Evolutionary conservation across 2,888 invertebrate species (phyloP).

Genomic region (Magallana nippona): DNA sequence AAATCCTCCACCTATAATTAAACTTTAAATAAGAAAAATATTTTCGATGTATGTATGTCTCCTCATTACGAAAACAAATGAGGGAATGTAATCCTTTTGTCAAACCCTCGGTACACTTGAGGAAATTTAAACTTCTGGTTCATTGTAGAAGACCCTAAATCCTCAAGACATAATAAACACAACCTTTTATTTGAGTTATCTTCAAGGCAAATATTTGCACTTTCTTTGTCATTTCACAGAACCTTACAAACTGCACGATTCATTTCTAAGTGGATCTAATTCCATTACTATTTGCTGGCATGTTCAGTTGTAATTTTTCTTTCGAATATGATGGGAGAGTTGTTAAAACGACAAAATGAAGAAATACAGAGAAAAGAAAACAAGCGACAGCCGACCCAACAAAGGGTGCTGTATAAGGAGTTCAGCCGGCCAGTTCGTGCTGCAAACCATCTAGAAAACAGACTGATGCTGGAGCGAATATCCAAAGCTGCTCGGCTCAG

Average conservation of each 20-base stretch:
- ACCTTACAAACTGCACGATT: neutral
- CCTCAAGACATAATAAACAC: constrained; percentile 4
- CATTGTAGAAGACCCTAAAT: neutral
- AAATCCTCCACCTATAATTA: no score
- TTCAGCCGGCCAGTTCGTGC: constrained; percentile 56
- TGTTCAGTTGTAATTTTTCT: constrained; percentile 2
- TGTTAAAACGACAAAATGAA: constrained; percentile 55
- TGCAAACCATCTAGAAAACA: constrained; percentile 57
- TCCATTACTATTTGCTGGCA: neutral
- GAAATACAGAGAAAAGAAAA: constrained; percentile 51
- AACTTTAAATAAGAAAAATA: no score
- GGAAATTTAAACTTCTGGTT: constrained; percentile 1
- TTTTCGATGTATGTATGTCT: neutral
- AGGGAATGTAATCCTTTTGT: neutral
- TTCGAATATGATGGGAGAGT: constrained; percentile 54
- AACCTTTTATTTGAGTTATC: constrained; percentile 2
- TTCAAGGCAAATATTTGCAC: constrained; percentile 7
- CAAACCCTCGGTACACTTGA: neutral
- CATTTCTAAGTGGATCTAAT: neutral
- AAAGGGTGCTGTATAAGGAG: constrained; percentile 56
- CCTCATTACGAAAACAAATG: neutral
- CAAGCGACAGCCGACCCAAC: constrained; percentile 44
- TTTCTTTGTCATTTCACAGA: neutral
- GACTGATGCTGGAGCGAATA: constrained; percentile 50
- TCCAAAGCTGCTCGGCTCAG: constrained; percentile 49